These are phyloP conservation scores for Oreortyx pictus DNA, from an alignment of 2,797 vertebrate genomes.

Conservation along the genomic window DNA sequence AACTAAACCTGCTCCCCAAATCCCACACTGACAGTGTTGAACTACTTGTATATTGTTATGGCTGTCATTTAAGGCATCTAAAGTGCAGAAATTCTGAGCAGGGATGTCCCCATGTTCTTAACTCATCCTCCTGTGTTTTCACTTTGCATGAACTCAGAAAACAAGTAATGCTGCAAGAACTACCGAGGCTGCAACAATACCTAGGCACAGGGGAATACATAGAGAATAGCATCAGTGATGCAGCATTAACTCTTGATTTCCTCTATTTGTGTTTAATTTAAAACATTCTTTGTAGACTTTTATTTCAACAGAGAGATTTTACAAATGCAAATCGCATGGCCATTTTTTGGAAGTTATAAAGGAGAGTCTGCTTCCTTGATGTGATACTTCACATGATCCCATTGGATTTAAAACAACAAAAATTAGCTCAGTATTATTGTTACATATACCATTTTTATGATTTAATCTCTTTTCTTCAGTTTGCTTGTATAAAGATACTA, in stretches of 20 bases:
- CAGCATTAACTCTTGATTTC: neutral
- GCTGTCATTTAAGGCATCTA: constrained; percentile 37
- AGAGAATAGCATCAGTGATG: neutral
- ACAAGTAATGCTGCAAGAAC: neutral
- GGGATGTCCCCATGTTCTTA: neutral
- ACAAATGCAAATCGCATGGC: neutral
- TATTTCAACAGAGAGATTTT: neutral
- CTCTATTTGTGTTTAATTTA: constrained; percentile 21
- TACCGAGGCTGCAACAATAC: neutral
- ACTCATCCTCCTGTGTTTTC: constrained; percentile 18
- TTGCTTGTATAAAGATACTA: neutral
- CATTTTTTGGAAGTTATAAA: neutral
- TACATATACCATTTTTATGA: neutral
- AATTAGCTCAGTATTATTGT: neutral
- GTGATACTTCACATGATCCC: neutral
- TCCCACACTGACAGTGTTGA: constrained; percentile 39
- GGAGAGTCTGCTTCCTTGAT: neutral
- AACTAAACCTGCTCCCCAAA: constrained; percentile 56
- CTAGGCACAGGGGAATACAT: neutral
- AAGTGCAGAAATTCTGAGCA: constrained; percentile 28
- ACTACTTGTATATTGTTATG: constrained; percentile 43
- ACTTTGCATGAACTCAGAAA: constrained; percentile 3
- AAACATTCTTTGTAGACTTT: neutral
- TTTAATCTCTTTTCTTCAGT: neutral
- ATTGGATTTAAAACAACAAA: neutral